phyloP scores from a whole-genome alignment of 2,888 invertebrate genomes.

The Steinernema scapterisci region DNA sequence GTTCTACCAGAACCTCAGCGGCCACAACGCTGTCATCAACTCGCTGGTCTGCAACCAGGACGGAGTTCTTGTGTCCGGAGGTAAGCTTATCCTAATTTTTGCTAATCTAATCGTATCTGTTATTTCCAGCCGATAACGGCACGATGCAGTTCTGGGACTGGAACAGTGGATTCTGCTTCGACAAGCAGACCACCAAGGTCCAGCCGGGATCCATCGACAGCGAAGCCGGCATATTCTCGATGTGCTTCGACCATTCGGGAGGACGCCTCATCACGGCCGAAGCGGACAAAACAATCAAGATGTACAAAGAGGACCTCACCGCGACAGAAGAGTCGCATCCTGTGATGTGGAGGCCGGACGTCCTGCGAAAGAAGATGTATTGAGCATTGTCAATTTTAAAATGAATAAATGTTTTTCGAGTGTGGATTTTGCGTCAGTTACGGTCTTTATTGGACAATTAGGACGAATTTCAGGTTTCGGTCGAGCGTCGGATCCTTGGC shows the following conservation, averaged over 20 bases:
- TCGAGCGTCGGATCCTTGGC: too few relatives aligned
- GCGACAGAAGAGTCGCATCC: constrained; percentile 96
- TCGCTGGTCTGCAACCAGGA: constrained; percentile 92
- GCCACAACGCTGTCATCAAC: constrained; percentile 96
- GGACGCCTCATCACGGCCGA: constrained; percentile 92
- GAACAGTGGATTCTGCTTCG: constrained; percentile 98
- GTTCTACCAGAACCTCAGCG: constrained; percentile 83
- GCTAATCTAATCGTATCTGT: constrained; percentile 28
- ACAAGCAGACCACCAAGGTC: constrained; percentile 75
- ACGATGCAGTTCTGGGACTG: constrained; percentile 98
- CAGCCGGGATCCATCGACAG: constrained; percentile 99
- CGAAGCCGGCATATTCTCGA: constrained; percentile 94
- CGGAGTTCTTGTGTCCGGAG: constrained; percentile 87
- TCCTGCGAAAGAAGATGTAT: constrained; percentile 87
- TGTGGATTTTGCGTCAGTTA: too few relatives aligned
- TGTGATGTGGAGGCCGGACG: constrained; percentile 95
- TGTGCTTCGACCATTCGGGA: constrained; percentile 81
- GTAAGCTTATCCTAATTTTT: constrained; percentile 73
- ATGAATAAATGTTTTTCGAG: too few relatives aligned
- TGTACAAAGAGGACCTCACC: constrained; percentile 93
- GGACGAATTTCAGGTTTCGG: too few relatives aligned
- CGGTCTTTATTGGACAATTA: too few relatives aligned
- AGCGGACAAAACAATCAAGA: constrained; percentile 98
- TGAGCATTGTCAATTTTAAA: constrained; percentile 70
- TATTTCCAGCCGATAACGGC: constrained; percentile 81